These are phyloP conservation scores for Spheniscus mendiculus DNA, from an alignment of 2,113 vertebrate species.

Conservation along the genomic window DNA sequence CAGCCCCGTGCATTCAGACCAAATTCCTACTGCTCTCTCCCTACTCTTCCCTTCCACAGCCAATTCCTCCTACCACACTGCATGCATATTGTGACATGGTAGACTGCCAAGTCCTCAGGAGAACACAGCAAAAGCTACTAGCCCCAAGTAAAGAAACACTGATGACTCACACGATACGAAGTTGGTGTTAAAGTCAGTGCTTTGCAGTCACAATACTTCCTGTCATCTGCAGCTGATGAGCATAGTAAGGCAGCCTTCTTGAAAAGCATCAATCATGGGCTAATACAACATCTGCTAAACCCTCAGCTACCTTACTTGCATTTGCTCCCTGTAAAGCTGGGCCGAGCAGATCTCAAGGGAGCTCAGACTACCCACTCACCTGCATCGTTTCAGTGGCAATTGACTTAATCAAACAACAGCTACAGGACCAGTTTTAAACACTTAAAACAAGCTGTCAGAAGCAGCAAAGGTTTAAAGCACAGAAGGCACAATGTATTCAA, in stretches of 20 bases:
- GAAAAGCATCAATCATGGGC: background rate
- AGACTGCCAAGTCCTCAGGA: background rate
- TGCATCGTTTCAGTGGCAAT: background rate
- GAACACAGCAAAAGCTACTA: background rate
- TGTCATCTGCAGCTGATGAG: background rate
- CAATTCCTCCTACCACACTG: rapidly evolving
- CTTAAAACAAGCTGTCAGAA: background rate
- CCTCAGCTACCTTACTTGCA: no score
- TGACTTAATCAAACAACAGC: background rate
- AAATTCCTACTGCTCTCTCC: background rate
- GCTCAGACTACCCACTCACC: background rate
- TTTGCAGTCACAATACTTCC: background rate
- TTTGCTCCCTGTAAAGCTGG: background rate
- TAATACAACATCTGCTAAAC: background rate
- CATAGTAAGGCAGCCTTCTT: background rate
- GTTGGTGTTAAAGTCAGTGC: background rate
- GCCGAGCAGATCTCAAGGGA: background rate
- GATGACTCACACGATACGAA: background rate
- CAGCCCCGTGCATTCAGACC: background rate
- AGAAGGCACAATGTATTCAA: background rate
- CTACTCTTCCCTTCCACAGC: background rate
- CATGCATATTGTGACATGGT: rapidly evolving
- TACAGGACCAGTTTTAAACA: background rate
- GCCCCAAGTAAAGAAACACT: background rate
- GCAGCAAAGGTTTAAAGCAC: background rate